Conservation (phyloP, 2,113 vertebrate genomes). For the Cyanistes caeruleus region DNA sequence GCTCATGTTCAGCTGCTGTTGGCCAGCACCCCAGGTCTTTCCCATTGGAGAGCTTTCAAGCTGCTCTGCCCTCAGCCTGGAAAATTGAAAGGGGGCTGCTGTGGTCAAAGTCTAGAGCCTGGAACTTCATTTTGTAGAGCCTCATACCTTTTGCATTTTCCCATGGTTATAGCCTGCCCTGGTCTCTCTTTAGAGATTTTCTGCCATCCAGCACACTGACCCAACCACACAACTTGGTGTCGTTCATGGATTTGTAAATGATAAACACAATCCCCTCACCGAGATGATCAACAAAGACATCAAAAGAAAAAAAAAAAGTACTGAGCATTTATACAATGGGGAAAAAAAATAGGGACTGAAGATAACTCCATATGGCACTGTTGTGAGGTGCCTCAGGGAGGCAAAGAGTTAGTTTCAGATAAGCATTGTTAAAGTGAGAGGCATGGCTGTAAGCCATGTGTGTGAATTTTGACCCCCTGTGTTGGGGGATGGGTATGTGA, state of each 20-base stretch:
- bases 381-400: too few species aligned
- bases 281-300: neutral
- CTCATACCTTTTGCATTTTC: too few species aligned
- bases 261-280: neutral
- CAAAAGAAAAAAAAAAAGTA: neutral
- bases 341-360: accelerated
- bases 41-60: accelerated
- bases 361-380: accelerated
- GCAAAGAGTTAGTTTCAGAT: too few species aligned
- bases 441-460: too few species aligned
- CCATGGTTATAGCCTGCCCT: neutral
- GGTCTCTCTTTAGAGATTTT: neutral
- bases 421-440: too few species aligned
- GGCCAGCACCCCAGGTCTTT: accelerated
- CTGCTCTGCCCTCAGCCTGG: accelerated
- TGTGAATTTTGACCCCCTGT: too few species aligned
- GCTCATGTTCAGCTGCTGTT: accelerated
- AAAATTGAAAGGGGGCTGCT: neutral
- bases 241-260: accelerated
- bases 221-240: too few species aligned
- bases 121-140: accelerated
- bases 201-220: too few species aligned
- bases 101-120: neutral
- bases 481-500: too few species aligned
- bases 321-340: neutral